Evolutionary conservation across 2,113 vertebrate species (phyloP).

Genomic region (Eidolon helvum): DNA sequence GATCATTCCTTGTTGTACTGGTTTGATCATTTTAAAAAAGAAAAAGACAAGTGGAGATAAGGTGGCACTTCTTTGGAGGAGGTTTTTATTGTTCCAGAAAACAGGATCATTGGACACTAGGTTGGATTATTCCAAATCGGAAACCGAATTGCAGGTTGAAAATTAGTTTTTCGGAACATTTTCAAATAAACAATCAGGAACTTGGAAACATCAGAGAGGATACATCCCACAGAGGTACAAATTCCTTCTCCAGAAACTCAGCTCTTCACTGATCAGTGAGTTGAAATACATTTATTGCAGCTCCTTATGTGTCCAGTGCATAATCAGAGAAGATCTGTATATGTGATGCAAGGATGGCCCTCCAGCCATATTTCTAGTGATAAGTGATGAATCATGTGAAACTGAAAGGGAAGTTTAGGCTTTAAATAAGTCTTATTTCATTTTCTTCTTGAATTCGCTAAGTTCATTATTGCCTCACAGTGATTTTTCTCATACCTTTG

Average conservation of each 20-base stretch:
- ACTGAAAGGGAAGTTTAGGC: neutral
- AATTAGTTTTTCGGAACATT: neutral
- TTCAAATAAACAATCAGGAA: neutral
- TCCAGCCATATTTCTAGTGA: neutral
- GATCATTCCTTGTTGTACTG: too few relatives aligned
- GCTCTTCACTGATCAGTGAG: fast-evolving
- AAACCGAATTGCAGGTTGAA: neutral
- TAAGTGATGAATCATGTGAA: neutral
- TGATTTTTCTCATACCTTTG: slow-evolving; percentile 42
- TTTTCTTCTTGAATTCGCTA: slow-evolving; percentile 23
- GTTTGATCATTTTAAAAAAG: neutral
- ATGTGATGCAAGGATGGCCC: fast-evolving
- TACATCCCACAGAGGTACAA: fast-evolving
- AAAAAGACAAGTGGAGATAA: too few relatives aligned
- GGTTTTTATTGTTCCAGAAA: neutral
- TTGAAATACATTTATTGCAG: fast-evolving
- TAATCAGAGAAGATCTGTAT: fast-evolving
- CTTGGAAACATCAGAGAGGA: neutral
- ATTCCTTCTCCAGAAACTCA: neutral
- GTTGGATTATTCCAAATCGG: neutral
- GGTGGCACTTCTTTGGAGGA: neutral
- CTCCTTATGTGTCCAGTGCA: fast-evolving
- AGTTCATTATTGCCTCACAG: slow-evolving; percentile 31
- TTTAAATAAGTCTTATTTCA: neutral
- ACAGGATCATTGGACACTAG: too few relatives aligned